Evolutionary conservation across 1,140 invertebrate genomes (phyloP), one percentile per base, ranked within the genome.

Genomic region (Zaprionus nigranus): DNA sequence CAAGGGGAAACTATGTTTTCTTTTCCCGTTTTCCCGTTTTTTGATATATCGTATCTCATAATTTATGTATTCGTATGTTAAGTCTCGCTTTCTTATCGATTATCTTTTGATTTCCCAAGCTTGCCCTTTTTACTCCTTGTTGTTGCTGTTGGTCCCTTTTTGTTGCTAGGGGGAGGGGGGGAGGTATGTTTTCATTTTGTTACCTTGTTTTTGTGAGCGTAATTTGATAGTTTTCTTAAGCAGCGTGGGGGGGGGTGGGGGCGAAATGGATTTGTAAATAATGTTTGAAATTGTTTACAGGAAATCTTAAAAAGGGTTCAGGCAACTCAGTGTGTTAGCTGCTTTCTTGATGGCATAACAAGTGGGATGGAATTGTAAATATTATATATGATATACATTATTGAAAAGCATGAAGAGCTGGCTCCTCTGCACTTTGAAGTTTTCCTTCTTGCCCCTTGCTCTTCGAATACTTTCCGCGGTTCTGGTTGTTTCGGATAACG

Each of bases 61-160:
- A 51, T 51, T 51, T 51, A 51, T 51, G 46, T 22, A 51, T 24
- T 20, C 20, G 46, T 51, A 51, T 51, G 9, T 51, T 22, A 51
- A 51, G 20, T 51, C 22, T 51, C 46, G 46, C 46, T 51, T 24
- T 24, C 46, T 24, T 24, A 49, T 49, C 46, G 46, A 51, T 24
- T 51, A 51, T 51, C 20, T 24, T 51, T 51, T 24, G 46, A 51
- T 56, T 56, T 5, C 13, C 6, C 26, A n/a, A 28, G 7, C 12
- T 28, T 28, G 15, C 11, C 15, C 46, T 6, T n/a, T 5, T 56
- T 54, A 5, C 24, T 26, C 4, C 6, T 17, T 38, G 36, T 53
- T 53, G 40, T n/a, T 43, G 15, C 17, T 22, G 20, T 7, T 13
- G 20, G 11, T 51, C 46, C 46, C 20, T 51, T 51, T 22, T 20